A percentile compares a stretch with the other conserved stretches of the same genome.
Conservation (phyloP, 2,797 vertebrate genomes). For the Halcyon smyrnensis region DNA sequence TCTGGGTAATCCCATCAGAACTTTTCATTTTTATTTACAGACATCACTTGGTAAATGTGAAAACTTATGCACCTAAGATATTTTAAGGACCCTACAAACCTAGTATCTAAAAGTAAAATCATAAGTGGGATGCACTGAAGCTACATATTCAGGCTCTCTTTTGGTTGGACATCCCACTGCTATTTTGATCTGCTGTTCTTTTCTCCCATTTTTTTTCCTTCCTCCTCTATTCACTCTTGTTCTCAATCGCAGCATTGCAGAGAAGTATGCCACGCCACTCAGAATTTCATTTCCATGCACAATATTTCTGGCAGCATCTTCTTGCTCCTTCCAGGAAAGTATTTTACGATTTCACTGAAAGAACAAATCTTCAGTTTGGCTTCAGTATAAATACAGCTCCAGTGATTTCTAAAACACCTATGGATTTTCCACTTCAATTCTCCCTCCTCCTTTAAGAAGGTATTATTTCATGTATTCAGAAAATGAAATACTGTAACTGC, state of each 20-base stretch:
- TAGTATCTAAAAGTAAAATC: neutral
- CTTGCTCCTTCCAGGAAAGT: neutral
- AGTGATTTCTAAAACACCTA: neutral
- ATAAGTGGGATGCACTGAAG: neutral
- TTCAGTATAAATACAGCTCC: neutral
- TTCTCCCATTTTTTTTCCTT: neutral
- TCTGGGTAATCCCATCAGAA: neutral
- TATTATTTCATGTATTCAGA: neutral
- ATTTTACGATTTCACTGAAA: neutral
- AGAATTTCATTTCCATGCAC: neutral
- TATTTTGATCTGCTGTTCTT: neutral
- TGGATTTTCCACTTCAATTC: neutral
- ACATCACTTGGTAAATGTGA: neutral
- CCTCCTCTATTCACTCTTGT: neutral
- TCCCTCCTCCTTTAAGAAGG: neutral
- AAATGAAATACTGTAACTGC: neutral
- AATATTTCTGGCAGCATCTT: neutral
- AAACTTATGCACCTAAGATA: neutral
- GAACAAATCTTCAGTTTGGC: neutral
- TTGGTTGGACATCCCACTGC: neutral
- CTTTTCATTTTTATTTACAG: neutral
- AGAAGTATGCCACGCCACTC: neutral
- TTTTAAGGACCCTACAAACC: neutral
- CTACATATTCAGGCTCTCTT: neutral
- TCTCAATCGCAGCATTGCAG: neutral